Evolutionary conservation across 2,888 invertebrate genomes (phyloP), one percentile per base, ranked within the genome.

Genomic region (Crioceris asparagi): DNA sequence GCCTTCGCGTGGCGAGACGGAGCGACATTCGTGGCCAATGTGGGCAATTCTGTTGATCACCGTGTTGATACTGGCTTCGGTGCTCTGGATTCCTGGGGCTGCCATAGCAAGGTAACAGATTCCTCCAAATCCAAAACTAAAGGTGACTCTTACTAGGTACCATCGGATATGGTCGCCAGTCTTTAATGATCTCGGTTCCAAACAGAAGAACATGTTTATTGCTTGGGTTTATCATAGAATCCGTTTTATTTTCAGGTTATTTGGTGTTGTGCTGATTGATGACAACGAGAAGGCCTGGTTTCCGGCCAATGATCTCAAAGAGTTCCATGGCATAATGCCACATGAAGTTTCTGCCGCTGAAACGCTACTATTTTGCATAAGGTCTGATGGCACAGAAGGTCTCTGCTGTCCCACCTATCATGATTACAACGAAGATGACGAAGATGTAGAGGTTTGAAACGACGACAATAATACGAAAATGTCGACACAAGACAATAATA

Each of bases 241-340:
- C n/a, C n/a, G n/a, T 6, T 29, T 21, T 32, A n/a, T 7, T 62
- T 66, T n/a, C 63, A 88, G 90, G 67, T 72, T 79, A 48, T 79
- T 83, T 54, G 84, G 84, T 39, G 71, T 83, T 44, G 75, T 79
- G 15, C 74, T 91, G 35, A 80, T 92, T 44, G 85, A 87, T 34
- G 88, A 90, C 55, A 83, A 86, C 41, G 88, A 88, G 57, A 83
- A 88, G 47, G 87, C 90, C 4, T 91, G 91, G 91, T 92, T 91
- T 61, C 91, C 91, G 0, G 83, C 83, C 0, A 80, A 82, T 18
- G 91, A 91, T 55, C 70, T 92, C 1, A 80, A 83, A 47, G 90
- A 91, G 59, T 90, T 86, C 61, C 86, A 91, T 57, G 86, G 86
- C 39, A 84, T 92, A 47, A 80, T 86, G 53, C 84, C 87, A 1